Evolutionary conservation across 2,888 invertebrate genomes (phyloP).

Genomic region (Strigamia transsilvanica): DNA sequence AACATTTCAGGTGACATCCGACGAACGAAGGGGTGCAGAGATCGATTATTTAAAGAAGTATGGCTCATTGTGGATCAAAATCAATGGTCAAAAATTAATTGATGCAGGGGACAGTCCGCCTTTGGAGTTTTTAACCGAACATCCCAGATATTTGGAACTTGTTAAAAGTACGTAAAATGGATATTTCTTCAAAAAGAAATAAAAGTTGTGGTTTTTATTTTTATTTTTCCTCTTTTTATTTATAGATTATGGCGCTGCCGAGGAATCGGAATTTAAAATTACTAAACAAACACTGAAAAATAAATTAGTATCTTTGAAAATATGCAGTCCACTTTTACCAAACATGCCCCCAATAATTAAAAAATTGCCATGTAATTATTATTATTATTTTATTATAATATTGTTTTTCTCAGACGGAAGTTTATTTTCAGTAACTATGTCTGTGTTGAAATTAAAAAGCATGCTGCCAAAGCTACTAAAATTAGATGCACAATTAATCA

Average conservation of each 20-base stretch:
- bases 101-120: constrained; percentile 60
- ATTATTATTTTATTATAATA: background rate
- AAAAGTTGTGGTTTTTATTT: background rate
- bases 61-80: constrained; percentile 75
- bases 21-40: constrained; percentile 84
- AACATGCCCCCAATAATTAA: constrained; percentile 69
- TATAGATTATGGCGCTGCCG: constrained; percentile 83
- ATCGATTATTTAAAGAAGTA: constrained; percentile 88
- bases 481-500: constrained; percentile 82
- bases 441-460: constrained; percentile 82
- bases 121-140: constrained; percentile 71
- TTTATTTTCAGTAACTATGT: constrained; percentile 76
- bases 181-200: background rate
- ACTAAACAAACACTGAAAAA: constrained; percentile 73
- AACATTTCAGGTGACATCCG: constrained; percentile 72
- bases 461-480: constrained; percentile 78
- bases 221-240: constrained; percentile 57
- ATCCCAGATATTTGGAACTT: constrained; percentile 79
- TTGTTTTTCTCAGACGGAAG: background rate
- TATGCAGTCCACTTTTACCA: constrained; percentile 60
- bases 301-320: constrained; percentile 62
- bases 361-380: constrained; percentile 57
- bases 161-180: constrained; percentile 72
- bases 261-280: constrained; percentile 74
- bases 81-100: constrained; percentile 65